Base-by-base conservation (phyloP, 2,797 vertebrate species). In the Bovichtus diacanthus region DNA sequence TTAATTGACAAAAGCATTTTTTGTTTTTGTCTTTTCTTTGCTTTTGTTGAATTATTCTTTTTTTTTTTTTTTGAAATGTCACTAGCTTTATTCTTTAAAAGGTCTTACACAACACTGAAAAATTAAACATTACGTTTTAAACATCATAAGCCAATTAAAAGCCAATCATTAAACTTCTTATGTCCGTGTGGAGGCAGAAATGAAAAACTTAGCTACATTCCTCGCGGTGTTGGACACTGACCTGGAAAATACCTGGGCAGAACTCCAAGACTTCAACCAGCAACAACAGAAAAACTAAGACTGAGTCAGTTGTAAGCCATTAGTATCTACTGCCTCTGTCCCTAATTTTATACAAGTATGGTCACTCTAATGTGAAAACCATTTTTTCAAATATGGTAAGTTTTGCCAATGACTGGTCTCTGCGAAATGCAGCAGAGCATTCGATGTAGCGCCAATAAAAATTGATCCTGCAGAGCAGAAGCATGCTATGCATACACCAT, bases 231-330 rank as follows among this genome's bases (percentile, higher is more conserved):
- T 25, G 67, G 63, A 84, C 75, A 74, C 77, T 21, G 83, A 87
- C 71, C 82, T 89, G 85, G 86, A 90, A 92, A 91, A 90, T 69
- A 89, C 74, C 79, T 67, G 62, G 76, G 72, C 73, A 61, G 58
- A 27, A 82, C 74, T 74, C 78, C 68, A 78, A 77, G 69, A 61
- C 79, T 73, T 76, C 54, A 41, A 71, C 61, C 68, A 31, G 74
- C 73, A 70, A 23, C 76, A 61, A 70, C 75, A 56, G 59, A 25
- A 41, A 67, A 74, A 68, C 59, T 29, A 58, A 74, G 44, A 38
- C 43, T 15, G 65, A 13, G 36, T 70, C 21, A n/a, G 49, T 12
- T 55, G 46, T 2, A 8, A 49, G 27, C 63, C 55, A 36, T 69
- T 36, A 29, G 46, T 67, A 38, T 25, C n/a, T 6, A 16, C 51